These are phyloP conservation scores for Tetranychus urticae DNA, from an alignment of 1,140 invertebrate species.

Conservation along the genomic window DNA sequence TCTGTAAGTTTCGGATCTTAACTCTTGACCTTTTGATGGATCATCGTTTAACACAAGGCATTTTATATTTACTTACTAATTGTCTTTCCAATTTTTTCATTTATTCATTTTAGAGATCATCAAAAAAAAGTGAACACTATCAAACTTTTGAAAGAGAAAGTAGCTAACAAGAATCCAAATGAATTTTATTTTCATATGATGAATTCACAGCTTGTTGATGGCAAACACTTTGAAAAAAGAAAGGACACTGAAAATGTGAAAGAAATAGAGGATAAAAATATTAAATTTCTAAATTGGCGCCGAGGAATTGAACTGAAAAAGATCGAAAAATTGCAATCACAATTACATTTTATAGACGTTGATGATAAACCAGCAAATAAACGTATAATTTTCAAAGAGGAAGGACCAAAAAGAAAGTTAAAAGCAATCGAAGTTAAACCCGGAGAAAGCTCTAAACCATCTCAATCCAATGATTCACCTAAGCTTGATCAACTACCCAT, in stretches of 20 bases:
- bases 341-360: conserved; percentile 52
- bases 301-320: conserved; percentile 60
- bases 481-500: no score
- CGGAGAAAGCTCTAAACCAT: conserved; percentile 28
- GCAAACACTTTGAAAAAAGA: conserved; percentile 35
- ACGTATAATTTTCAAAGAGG: conserved; percentile 57
- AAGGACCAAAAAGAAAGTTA: conserved; percentile 21
- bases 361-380: conserved; percentile 39
- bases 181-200: conserved; percentile 98
- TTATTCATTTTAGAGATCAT: conserved; percentile 29
- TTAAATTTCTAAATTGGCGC: conserved; percentile 67
- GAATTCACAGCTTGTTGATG: conserved; percentile 44
- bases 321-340: conserved; percentile 55
- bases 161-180: conserved; percentile 82
- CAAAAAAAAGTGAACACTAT: conserved; percentile 59
- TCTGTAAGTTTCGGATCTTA: conserved; percentile 19
- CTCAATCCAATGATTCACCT: conserved; percentile 24
- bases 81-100: background rate
- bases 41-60: background rate
- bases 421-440: conserved; percentile 39
- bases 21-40: no score
- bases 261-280: conserved; percentile 69
- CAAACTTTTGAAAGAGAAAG: conserved; percentile 54
- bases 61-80: background rate
- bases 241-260: conserved; percentile 49